phyloP scores from a whole-genome alignment of 2,113 vertebrate genomes.

The Cervus canadensis region DNA sequence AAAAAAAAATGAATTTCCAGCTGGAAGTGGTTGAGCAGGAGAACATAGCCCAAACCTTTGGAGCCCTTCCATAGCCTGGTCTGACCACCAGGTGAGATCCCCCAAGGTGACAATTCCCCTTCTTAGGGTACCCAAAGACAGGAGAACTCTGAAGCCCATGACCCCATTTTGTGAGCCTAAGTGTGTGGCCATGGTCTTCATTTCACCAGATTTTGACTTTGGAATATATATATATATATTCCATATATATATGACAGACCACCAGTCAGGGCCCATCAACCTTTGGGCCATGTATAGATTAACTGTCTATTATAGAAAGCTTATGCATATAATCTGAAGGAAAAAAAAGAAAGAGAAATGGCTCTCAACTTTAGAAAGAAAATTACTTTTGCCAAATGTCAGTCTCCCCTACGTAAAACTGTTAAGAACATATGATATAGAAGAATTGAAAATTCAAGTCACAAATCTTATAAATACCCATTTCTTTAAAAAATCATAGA shows the following conservation, averaged over 20 bases:
- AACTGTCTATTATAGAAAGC: background rate
- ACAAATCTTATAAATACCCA: background rate
- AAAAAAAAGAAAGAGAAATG: background rate
- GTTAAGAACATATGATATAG: background rate
- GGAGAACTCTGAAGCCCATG: background rate
- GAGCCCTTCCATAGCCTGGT: rapidly evolving
- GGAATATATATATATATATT: background rate
- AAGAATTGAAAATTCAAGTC: background rate
- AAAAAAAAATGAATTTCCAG: background rate
- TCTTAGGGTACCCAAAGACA: background rate
- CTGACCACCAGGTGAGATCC: background rate
- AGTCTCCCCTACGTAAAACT: background rate
- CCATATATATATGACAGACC: background rate
- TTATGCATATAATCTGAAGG: background rate
- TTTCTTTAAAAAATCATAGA: background rate
- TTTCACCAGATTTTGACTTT: background rate
- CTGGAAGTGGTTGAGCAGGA: background rate
- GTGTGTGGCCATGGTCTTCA: rapidly evolving
- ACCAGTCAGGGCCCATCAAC: background rate
- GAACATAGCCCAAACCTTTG: background rate
- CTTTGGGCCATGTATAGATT: background rate
- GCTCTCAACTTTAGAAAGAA: background rate
- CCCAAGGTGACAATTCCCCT: rapidly evolving
- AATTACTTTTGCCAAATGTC: background rate
- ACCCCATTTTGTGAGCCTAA: background rate